A percentile compares a stretch with the other conserved stretches of the same genome.
Conservation (phyloP, 1,140 invertebrate genomes). For the Portunus trituberculatus region DNA sequence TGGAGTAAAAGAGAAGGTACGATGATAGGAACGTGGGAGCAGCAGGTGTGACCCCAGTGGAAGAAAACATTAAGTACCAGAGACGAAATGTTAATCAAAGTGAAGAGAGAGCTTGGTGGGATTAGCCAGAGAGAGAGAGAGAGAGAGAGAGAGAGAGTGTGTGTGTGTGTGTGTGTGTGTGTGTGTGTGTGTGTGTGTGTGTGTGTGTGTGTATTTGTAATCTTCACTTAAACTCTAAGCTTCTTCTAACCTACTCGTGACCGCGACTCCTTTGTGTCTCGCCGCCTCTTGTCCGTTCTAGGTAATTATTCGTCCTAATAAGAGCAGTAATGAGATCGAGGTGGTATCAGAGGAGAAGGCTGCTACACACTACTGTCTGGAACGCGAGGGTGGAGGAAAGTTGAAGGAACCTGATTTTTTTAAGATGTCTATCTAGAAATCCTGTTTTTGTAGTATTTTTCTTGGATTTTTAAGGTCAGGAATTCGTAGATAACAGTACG, state of each 20-base stretch:
- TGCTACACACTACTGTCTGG: background rate
- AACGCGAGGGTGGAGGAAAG: background rate
- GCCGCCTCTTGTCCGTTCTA: background rate
- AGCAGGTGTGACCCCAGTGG: too few relatives aligned
- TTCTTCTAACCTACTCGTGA: background rate
- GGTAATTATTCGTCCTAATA: background rate
- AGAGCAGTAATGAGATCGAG: background rate
- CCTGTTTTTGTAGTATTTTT: background rate
- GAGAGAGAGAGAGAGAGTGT: constrained; percentile 33
- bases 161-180: background rate
- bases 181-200: background rate
- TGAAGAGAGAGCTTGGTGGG: constrained; percentile 3
- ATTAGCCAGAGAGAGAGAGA: constrained; percentile 32
- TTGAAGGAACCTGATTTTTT: background rate
- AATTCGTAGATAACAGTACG: too few relatives aligned
- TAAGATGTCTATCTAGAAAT: background rate
- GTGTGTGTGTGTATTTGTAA: too few relatives aligned
- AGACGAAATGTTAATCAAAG: background rate
- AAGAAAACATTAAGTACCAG: too few relatives aligned
- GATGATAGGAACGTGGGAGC: too few relatives aligned
- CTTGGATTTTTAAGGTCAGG: background rate
- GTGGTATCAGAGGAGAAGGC: background rate
- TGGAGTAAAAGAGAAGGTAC: too few relatives aligned
- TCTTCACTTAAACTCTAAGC: background rate
- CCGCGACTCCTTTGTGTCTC: background rate